phyloP scores from a whole-genome alignment of 2,113 vertebrate species.

The Orientallactaga bullata region DNA sequence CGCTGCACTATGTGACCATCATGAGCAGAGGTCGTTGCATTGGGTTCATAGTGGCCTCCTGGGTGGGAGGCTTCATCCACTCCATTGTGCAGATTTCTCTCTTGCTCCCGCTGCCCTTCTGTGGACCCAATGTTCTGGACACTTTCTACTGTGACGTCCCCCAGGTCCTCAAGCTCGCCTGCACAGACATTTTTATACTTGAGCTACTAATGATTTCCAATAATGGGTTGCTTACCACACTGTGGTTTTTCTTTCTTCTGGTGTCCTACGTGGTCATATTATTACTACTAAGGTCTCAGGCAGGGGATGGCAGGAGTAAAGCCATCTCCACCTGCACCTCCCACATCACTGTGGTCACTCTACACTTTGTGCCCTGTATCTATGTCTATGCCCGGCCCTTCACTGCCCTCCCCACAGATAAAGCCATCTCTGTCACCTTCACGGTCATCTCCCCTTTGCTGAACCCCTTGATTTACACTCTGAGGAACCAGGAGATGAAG shows the following conservation, averaged over 20 bases:
- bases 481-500: conserved; percentile 83
- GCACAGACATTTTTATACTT: conserved; percentile 34
- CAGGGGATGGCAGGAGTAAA: conserved; percentile 60
- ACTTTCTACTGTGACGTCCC: conserved; percentile 81
- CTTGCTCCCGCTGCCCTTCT: conserved; percentile 73
- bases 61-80: conserved; percentile 74
- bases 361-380: conserved; percentile 79
- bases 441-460: conserved; percentile 78
- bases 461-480: conserved; percentile 80
- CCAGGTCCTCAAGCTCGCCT: conserved; percentile 76
- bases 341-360: conserved; percentile 74
- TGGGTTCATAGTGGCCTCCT: conserved; percentile 54
- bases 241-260: conserved; percentile 70
- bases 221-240: conserved; percentile 35
- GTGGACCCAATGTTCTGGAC: conserved; percentile 75
- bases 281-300: conserved; percentile 29
- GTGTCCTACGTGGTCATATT: conserved; percentile 73
- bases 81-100: conserved; percentile 69
- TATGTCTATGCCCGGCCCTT: conserved; percentile 77
- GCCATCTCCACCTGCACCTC: conserved; percentile 78
- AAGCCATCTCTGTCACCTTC: conserved; percentile 73
- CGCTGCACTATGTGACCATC: conserved; percentile 48
- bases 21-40: conserved; percentile 47
- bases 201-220: conserved; percentile 77
- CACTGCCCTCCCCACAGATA: conserved; percentile 72